Conservation (phyloP, 2,113 vertebrate species). For the Rhabdomys dilectus region DNA sequence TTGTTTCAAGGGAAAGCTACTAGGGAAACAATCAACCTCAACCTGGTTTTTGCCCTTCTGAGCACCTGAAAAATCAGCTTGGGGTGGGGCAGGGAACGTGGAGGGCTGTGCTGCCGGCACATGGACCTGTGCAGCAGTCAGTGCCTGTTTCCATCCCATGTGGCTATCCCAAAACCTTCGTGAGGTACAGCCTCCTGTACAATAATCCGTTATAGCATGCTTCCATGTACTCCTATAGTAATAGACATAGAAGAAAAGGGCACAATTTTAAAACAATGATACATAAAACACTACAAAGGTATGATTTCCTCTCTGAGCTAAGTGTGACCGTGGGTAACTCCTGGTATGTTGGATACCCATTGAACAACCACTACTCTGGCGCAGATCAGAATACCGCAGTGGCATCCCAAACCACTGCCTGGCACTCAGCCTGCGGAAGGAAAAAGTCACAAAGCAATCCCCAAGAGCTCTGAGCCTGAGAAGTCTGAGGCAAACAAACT, state of each 20-base stretch:
- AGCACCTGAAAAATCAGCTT: background rate
- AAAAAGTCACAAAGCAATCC: background rate
- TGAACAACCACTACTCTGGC: background rate
- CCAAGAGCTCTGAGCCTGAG: background rate
- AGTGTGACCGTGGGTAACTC: background rate
- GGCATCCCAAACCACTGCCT: background rate
- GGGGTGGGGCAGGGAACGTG: background rate
- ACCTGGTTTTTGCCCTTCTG: background rate
- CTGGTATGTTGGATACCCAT: background rate
- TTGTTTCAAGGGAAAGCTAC: background rate
- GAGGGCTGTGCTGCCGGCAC: fast-evolving
- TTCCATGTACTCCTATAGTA: background rate
- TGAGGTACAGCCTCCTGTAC: background rate
- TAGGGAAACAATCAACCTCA: background rate
- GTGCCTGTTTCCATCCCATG: background rate
- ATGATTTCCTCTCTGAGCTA: conserved; percentile 14
- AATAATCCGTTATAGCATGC: background rate
- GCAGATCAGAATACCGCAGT: background rate
- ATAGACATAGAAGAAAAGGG: background rate
- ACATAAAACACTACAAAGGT: background rate
- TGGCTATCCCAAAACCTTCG: background rate
- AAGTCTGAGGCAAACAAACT: background rate
- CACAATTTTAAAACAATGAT: conserved; percentile 19
- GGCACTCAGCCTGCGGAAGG: background rate
- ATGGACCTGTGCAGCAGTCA: background rate